Evolutionary conservation across 2,888 invertebrate species (phyloP), one percentile per base, ranked within the genome.

Genomic region (Nineta flava): DNA sequence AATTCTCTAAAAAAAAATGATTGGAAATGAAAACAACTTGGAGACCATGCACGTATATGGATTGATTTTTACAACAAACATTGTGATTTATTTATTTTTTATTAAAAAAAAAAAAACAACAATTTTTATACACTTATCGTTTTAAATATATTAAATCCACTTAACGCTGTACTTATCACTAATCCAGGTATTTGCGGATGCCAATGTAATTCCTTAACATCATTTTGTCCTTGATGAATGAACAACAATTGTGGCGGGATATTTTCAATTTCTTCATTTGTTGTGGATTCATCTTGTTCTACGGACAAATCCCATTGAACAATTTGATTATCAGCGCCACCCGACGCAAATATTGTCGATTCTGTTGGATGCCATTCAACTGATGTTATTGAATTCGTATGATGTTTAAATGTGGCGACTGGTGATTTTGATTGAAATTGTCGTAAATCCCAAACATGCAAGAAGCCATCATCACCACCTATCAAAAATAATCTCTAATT

Each of bases 131-230:
- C 87, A 75, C 94, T 97, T 61, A 97, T 94, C 45, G 97, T 94
- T 70, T 90, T 84, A 67, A 99, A 99, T 64, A 99, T 78, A 71
- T 99, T 95, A 62, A 99, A 95, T 50, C 96, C 97, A 61, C 85
- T 87, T 57, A 85, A 81, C 10, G 99, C 93, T 26, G 99, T 99
- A 52, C 93, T 92, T 45, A 99, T 74, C 47, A 99, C 75, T 1
- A 90, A 81, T 9, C 97, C 96, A 1, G 95, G 87, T 54, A 96
- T 75, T 71, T 99, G 96, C 21, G 83, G 81, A 69, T 99, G 97
- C 97, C 99, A 99, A 64, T 97, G 97, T 31, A 97, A 69, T 71
- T 99, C 99, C 65, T 99, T 99, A 50, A 99, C 86, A 65, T 99
- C 95, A 51, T 80, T 85, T 67, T 97, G 97, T 41, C 99, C 99